phyloP scores from a whole-genome alignment of 2,888 invertebrate genomes.

The Scaptomyza reducta region DNA sequence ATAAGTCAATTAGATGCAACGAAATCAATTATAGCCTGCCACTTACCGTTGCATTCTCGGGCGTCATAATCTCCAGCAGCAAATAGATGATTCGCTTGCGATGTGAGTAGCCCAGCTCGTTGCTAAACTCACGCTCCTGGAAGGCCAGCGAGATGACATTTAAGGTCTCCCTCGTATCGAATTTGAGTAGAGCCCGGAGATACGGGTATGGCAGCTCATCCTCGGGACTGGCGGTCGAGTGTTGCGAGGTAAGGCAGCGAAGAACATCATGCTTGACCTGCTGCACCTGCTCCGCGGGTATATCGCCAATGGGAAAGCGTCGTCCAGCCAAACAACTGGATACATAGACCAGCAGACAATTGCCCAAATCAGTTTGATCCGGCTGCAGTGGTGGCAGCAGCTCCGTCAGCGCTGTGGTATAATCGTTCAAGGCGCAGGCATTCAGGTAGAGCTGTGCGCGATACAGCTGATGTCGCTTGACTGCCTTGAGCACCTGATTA shows the following conservation, averaged over 20 bases:
- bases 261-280: slow-evolving; percentile 90
- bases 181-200: slow-evolving; percentile 89
- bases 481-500: slow-evolving; percentile 86
- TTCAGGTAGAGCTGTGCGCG: slow-evolving; percentile 88
- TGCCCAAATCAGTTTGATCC: slow-evolving; percentile 87
- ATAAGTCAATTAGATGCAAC: background rate
- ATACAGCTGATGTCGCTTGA: slow-evolving; percentile 82
- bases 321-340: slow-evolving; percentile 94
- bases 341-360: slow-evolving; percentile 93
- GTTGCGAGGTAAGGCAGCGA: slow-evolving; percentile 88
- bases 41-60: slow-evolving; percentile 88
- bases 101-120: slow-evolving; percentile 89
- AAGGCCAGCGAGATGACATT: slow-evolving; percentile 94
- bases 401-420: slow-evolving; percentile 89
- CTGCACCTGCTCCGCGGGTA: slow-evolving; percentile 87
- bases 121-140: slow-evolving; percentile 91
- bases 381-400: slow-evolving; percentile 86
- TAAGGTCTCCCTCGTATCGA: slow-evolving; percentile 93
- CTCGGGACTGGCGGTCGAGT: slow-evolving; percentile 87
- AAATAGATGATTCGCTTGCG: slow-evolving; percentile 92
- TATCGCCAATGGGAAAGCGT: slow-evolving; percentile 91
- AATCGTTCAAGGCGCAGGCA: slow-evolving; percentile 91
- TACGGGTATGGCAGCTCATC: slow-evolving; percentile 89
- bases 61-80: slow-evolving; percentile 89
- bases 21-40: background rate